phyloP scores from a whole-genome alignment of 2,888 invertebrate genomes.

The Ectemnius continuus region DNA sequence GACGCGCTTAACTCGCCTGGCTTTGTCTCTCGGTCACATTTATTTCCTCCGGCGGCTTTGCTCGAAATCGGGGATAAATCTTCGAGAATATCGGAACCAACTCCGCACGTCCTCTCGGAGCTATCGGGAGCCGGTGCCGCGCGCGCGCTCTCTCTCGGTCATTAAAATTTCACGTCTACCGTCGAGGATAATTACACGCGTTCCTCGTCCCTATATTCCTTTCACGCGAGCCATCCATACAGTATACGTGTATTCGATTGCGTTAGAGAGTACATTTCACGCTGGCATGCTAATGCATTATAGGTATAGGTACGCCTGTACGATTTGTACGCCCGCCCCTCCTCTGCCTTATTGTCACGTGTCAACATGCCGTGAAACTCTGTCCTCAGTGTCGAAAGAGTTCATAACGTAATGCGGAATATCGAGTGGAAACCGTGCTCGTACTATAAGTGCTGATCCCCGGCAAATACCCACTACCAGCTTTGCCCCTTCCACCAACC shows the following conservation, averaged over 20 bases:
- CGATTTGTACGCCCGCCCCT: too few species aligned
- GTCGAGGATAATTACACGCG: too few species aligned
- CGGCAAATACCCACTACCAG: too few species aligned
- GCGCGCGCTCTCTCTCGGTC: too few species aligned
- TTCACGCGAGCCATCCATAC: not conserved
- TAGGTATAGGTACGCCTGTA: slow-evolving; percentile 12
- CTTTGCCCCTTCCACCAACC: too few species aligned
- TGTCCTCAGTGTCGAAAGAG: slow-evolving; percentile 13
- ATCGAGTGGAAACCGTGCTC: too few species aligned
- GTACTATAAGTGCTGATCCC: too few species aligned
- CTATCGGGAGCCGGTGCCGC: too few species aligned
- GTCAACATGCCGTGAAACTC: slow-evolving; percentile 16
- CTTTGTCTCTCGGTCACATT: slow-evolving; percentile 33
- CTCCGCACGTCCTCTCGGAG: too few species aligned
- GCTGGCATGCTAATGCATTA: slow-evolving; percentile 19
- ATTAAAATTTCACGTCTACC: too few species aligned
- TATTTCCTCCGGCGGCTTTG: slow-evolving; percentile 25
- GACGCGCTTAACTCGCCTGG: slow-evolving; percentile 30
- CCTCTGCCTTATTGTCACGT: slow-evolving; percentile 34
- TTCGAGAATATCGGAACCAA: not conserved
- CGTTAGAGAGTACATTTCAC: slow-evolving; percentile 7
- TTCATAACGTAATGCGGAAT: slow-evolving; percentile 16
- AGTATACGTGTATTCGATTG: not conserved
- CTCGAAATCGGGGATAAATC: not conserved
- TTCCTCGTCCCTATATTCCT: not conserved